These are phyloP conservation scores for Tarsius wallacei DNA, from an alignment of 2,797 vertebrate genomes.

Conservation along the genomic window DNA sequence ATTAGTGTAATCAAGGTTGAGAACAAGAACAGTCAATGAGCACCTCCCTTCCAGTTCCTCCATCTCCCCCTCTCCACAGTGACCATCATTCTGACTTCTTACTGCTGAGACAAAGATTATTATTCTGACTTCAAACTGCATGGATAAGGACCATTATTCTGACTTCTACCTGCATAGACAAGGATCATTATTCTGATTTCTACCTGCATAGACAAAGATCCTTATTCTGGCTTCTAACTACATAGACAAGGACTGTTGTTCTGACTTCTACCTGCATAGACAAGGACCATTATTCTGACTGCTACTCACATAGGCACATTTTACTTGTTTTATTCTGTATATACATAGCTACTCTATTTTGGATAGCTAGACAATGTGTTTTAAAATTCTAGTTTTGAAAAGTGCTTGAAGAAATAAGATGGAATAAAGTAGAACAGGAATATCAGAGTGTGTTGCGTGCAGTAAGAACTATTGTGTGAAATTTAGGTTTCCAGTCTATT, in stretches of 20 bases:
- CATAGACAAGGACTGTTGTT: no score
- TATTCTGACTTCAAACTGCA: no score
- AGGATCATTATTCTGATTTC: not conserved
- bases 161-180: not conserved
- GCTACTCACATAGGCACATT: fast-evolving
- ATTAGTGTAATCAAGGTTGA: fast-evolving
- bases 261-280: no score
- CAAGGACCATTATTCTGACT: not conserved
- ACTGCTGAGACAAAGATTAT: not conserved
- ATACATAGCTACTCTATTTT: not conserved
- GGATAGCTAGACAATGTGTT: no score
- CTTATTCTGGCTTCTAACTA: not conserved
- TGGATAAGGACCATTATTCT: not conserved
- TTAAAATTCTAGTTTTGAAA: not conserved
- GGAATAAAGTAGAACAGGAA: fast-evolving
- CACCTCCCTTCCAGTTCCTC: not conserved
- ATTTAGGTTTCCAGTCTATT: not conserved
- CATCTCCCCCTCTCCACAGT: fast-evolving
- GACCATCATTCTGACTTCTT: not conserved
- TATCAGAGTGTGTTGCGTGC: fast-evolving
- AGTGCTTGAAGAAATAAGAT: not conserved
- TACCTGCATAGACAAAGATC: not conserved
- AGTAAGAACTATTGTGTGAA: not conserved
- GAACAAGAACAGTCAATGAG: fast-evolving
- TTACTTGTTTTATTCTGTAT: not conserved